Evolutionary conservation across 1,140 invertebrate genomes (phyloP).

Genomic region (Coptotermes formosanus): DNA sequence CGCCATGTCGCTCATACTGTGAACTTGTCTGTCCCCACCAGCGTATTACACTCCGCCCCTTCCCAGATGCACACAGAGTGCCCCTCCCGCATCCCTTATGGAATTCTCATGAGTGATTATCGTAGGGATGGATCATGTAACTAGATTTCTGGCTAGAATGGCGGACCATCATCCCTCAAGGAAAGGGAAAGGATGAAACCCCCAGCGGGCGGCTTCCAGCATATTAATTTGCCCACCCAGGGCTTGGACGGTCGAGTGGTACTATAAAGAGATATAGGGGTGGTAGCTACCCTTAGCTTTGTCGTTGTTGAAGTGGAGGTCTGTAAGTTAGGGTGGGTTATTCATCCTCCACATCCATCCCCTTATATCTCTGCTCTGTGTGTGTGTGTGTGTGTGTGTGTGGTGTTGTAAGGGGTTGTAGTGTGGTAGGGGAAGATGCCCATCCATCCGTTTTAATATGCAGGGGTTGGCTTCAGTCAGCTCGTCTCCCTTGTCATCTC

Average conservation of each 20-base stretch:
- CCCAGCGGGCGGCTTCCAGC: constrained; percentile 7
- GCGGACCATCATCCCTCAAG: constrained; percentile 2
- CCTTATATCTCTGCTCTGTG: not conserved
- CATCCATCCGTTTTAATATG: constrained; percentile 19
- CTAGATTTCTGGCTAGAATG: constrained; percentile 11
- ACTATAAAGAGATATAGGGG: constrained; percentile 6
- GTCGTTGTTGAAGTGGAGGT: constrained; percentile 14
- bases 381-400: not conserved
- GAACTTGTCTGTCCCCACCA: not conserved
- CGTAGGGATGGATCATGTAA: not conserved
- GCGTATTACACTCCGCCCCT: not conserved
- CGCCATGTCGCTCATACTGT: not conserved
- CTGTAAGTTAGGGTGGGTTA: constrained; percentile 6
- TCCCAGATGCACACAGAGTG: not conserved
- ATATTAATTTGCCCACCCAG: constrained; percentile 18
- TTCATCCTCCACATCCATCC: not conserved
- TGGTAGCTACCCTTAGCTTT: constrained; percentile 10
- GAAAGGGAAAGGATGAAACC: constrained; percentile 14
- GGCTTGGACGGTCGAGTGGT: constrained; percentile 6
- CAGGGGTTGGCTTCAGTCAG: not conserved
- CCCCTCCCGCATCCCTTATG: not conserved
- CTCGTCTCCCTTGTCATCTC: no score
- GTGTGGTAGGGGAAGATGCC: not conserved
- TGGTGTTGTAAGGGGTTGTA: not conserved
- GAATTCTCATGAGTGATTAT: constrained; percentile 16